Evolutionary conservation across 2,888 invertebrate species (phyloP).

Genomic region (Ormyrus thymus): DNA sequence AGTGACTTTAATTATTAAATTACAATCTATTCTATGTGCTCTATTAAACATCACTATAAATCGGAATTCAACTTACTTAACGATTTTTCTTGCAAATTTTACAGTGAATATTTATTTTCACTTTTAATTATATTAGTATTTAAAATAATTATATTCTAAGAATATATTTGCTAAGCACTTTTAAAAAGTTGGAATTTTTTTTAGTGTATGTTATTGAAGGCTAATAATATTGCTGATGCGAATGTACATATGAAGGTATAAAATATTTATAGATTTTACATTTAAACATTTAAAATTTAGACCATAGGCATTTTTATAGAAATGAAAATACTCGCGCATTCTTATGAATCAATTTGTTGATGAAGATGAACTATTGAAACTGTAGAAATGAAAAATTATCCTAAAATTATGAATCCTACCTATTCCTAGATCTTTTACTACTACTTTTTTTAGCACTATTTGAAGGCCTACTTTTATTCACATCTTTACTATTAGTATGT

Average conservation of each 20-base stretch:
- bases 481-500: constrained; percentile 74
- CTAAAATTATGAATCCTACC: constrained; percentile 76
- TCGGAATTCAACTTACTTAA: no score
- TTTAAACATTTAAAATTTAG: constrained; percentile 1
- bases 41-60: no score
- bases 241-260: not conserved
- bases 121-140: no score
- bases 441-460: constrained; percentile 84
- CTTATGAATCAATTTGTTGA: constrained; percentile 27
- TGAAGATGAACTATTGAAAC: constrained; percentile 42
- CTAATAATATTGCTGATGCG: no score
- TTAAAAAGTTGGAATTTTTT: no score
- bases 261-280: not conserved
- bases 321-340: constrained; percentile 20
- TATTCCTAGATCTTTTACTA: constrained; percentile 89
- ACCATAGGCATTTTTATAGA: constrained; percentile 36
- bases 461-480: constrained; percentile 73
- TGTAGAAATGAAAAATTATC: constrained; percentile 22
- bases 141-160: no score
- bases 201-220: no score
- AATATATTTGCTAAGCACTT: no score
- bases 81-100: no score
- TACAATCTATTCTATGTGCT: no score
- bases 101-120: no score
- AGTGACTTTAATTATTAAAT: no score